Percentiles rank a stretch among this genome's conserved stretches.
These are phyloP conservation scores for Tetrapedia diversipes DNA, from an alignment of 2,888 invertebrate genomes.

Conservation along the genomic window DNA sequence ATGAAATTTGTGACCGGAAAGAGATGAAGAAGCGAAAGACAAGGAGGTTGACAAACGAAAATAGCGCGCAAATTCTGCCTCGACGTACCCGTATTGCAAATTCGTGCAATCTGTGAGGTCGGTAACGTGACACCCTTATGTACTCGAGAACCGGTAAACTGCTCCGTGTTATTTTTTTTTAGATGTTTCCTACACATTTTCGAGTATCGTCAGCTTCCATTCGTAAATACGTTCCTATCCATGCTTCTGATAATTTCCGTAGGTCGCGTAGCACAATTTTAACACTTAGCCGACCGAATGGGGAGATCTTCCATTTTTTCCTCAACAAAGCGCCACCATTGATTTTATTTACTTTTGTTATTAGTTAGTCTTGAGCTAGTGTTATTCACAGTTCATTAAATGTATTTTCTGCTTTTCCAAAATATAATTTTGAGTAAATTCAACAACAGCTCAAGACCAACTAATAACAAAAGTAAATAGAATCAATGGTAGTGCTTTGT, in stretches of 20 bases:
- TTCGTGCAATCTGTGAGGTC: constrained; percentile 62
- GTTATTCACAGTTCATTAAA: too few relatives aligned
- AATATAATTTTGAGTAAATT: too few relatives aligned
- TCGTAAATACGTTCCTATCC: neutral
- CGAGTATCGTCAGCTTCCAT: neutral
- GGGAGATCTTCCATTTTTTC: too few relatives aligned
- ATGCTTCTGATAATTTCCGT: neutral
- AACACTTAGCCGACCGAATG: too few relatives aligned
- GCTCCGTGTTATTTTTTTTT: constrained; percentile 9
- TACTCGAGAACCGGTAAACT: constrained; percentile 56
- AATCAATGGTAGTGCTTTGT: too few relatives aligned
- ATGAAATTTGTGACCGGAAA: constrained; percentile 25
- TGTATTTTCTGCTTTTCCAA: too few relatives aligned
- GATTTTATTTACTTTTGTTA: too few relatives aligned
- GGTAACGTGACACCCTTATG: constrained; percentile 71
- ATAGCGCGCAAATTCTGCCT: constrained; percentile 53
- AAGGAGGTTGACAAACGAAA: constrained; percentile 50
- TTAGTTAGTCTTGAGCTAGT: too few relatives aligned
- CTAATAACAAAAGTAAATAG: too few relatives aligned
- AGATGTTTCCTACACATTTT: constrained; percentile 4
- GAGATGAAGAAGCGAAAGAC: constrained; percentile 32
- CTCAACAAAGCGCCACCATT: too few relatives aligned
- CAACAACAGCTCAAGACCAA: too few relatives aligned
- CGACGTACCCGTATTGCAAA: constrained; percentile 45
- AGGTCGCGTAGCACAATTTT: too few relatives aligned